Base-by-base conservation (phyloP, 2,113 vertebrate genomes). In the Leucopsar rothschildi region DNA sequence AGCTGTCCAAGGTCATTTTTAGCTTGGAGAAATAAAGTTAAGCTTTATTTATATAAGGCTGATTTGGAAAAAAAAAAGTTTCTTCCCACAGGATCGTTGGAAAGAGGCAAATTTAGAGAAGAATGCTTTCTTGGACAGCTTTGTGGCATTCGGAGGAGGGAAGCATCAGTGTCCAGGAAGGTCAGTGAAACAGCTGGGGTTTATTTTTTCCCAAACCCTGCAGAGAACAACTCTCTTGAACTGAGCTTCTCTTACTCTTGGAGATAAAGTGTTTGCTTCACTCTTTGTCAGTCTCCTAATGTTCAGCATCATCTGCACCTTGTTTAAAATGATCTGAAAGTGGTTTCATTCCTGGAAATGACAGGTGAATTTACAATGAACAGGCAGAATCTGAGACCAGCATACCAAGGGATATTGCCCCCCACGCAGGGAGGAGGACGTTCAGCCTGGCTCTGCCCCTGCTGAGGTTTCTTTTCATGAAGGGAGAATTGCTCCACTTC, bases 21-120 rank as follows among this genome's bases (percentile, higher is more conserved):
- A 98, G 97, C 96, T 76, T 90, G 63, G 81, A 97, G 95, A 97
- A 97, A 97, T 96, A 97, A 98, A 97, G 96, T 96, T 96, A 96
- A 97, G 94, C 97, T 97, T 98, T 98, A 97, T 98, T 98, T 98
- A 98, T 94, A 84, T 94, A 98, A 98, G 94, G 28, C 96, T 96
- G 96, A 97, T 96, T 95, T 97, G 85, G 92, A 63, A 94, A 95
- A 97, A 96, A 97, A 97, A 96, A 97, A 82, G 95, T 98, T 98
- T 98, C 98, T 98, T 98, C 98, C 98, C 98, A 98, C 98, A 99
- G 98, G 98, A 99, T 98, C 98, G 98, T 72, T 99, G 98, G 98
- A 97, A 98, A 98, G 97, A 98, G 92, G 98, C 98, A 97, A 98
- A 98, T 98, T 98, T 99, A 98, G 98, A 98, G 97, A 98, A 98